A percentile compares a stretch with the other conserved stretches of the same genome.
Evolutionary conservation across 2,888 invertebrate species (phyloP).

Genomic region (Mythimna pallens): DNA sequence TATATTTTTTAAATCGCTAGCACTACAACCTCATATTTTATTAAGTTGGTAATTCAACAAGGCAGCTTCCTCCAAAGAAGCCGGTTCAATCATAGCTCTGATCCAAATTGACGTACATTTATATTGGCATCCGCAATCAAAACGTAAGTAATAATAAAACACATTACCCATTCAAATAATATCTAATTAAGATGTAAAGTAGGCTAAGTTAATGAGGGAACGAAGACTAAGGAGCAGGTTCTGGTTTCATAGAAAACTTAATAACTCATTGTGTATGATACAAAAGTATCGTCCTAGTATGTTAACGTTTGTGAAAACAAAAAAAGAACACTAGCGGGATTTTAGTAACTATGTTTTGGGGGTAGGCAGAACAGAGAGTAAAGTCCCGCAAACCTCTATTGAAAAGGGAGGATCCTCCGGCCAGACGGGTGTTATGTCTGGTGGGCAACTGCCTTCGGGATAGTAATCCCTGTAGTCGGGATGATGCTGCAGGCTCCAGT

Average conservation of each 20-base stretch:
- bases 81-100: conserved; percentile 72
- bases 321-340: no score
- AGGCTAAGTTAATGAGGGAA: conserved; percentile 31
- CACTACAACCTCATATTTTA: conserved; percentile 42
- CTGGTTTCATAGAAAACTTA: no score
- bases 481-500: no score
- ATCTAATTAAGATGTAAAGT: conserved; percentile 73
- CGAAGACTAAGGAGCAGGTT: conserved; percentile 20
- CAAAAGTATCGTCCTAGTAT: no score
- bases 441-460: no score
- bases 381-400: no score
- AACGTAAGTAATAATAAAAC: conserved; percentile 70
- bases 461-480: no score
- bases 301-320: no score
- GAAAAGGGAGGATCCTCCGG: no score
- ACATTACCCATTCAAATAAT: conserved; percentile 72
- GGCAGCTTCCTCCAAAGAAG: conserved; percentile 67
- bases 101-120: conserved; percentile 66
- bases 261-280: neutral
- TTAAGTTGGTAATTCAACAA: conserved; percentile 69
- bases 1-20: conserved; percentile 18
- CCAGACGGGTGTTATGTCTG: no score
- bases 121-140: conserved; percentile 75
- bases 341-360: no score
- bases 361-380: no score